phyloP scores from a whole-genome alignment of 2,113 vertebrate genomes.

The Hemichromis elongatus region DNA sequence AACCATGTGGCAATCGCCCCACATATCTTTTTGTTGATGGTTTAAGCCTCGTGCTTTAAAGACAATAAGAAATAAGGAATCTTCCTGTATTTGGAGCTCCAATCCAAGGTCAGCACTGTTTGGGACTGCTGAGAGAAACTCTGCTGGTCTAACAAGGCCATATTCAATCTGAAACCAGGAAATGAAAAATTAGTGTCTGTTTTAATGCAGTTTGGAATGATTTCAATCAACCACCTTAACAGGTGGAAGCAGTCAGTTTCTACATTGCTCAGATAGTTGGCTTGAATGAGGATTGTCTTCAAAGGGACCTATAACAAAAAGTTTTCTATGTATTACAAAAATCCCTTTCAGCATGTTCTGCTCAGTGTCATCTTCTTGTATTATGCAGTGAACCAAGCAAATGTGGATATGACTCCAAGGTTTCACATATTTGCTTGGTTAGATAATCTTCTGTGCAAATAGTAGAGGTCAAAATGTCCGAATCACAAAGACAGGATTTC shows the following conservation, averaged over 20 bases:
- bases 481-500: neutral
- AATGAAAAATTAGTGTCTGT: neutral
- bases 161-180: neutral
- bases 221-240: neutral
- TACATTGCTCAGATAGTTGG: neutral
- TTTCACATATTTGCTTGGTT: neutral
- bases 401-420: neutral
- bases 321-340: neutral
- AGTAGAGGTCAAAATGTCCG: neutral
- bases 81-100: neutral
- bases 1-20: neutral
- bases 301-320: neutral
- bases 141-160: neutral
- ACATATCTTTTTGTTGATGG: neutral
- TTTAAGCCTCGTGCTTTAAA: neutral
- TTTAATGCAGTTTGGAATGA: neutral
- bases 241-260: neutral
- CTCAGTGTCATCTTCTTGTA: neutral
- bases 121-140: neutral
- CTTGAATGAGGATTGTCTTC: neutral
- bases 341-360: neutral
- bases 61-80: neutral
- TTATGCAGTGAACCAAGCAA: neutral
- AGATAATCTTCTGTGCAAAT: neutral
- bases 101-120: neutral